Percentiles rank a stretch among this genome's conserved stretches.
phyloP scores from a whole-genome alignment of 1,140 invertebrate genomes.

The Monochamus saltuarius region DNA sequence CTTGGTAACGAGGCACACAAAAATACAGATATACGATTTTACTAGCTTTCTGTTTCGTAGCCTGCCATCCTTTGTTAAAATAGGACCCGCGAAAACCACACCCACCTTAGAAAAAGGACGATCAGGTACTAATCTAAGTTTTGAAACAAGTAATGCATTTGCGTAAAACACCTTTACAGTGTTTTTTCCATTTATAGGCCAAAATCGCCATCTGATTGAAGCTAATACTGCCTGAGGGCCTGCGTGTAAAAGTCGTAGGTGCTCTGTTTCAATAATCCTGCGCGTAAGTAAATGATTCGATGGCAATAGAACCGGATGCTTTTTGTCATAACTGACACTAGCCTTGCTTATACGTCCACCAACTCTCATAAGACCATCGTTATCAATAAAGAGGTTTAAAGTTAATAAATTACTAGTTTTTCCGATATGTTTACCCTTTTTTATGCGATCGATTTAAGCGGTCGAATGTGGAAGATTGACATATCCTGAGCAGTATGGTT shows the following conservation, averaged over 20 bases:
- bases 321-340: slow-evolving; percentile 17
- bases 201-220: slow-evolving; percentile 24
- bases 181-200: slow-evolving; percentile 27
- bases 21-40: slow-evolving; percentile 37
- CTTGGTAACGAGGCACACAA: slow-evolving; percentile 19
- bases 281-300: slow-evolving; percentile 23
- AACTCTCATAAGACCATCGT: slow-evolving; percentile 35
- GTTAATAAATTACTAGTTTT: slow-evolving; percentile 17
- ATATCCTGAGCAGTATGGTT: slow-evolving; percentile 6
- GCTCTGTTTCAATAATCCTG: slow-evolving; percentile 22
- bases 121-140: slow-evolving; percentile 21
- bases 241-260: slow-evolving; percentile 24
- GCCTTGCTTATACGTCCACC: slow-evolving; percentile 38
- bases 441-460: slow-evolving; percentile 15
- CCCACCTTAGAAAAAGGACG: slow-evolving; percentile 37
- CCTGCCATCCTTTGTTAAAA: slow-evolving; percentile 26
- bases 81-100: slow-evolving; percentile 45
- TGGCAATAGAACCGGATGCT: slow-evolving; percentile 32
- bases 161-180: slow-evolving; percentile 21
- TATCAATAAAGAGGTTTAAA: slow-evolving; percentile 34
- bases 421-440: slow-evolving; percentile 6
- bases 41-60: slow-evolving; percentile 19
- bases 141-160: slow-evolving; percentile 29
- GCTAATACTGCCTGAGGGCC: slow-evolving; percentile 15
- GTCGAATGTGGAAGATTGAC: slow-evolving; percentile 13